phyloP scores from a whole-genome alignment of 1,140 invertebrate species.

The Cepaea nemoralis region DNA sequence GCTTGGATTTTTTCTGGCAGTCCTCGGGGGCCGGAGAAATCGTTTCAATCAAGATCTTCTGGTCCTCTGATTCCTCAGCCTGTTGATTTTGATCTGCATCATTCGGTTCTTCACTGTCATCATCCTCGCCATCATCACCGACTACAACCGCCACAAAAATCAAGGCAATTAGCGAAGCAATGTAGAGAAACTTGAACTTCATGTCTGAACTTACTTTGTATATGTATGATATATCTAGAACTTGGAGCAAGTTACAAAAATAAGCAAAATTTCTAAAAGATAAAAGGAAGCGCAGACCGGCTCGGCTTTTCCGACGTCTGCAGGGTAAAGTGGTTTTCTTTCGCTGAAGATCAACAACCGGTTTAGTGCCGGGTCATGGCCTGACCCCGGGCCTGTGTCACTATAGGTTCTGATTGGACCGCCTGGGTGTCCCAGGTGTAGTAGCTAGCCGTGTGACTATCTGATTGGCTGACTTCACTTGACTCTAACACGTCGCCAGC shows the following conservation, averaged over 20 bases:
- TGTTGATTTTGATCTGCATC: not conserved
- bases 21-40: slow-evolving; percentile 81
- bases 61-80: not conserved
- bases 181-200: not conserved
- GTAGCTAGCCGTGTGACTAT: not conserved
- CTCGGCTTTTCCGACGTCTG: not conserved
- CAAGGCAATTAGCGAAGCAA: not conserved
- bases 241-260: too few species aligned
- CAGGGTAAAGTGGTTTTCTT: not conserved
- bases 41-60: slow-evolving; percentile 84
- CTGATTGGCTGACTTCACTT: too few species aligned
- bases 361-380: not conserved
- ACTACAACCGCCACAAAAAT: not conserved
- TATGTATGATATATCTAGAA: too few species aligned
- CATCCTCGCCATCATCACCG: not conserved
- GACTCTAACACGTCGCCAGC: too few species aligned
- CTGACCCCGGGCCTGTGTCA: not conserved
- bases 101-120: not conserved
- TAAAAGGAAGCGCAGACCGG: not conserved
- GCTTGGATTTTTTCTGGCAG: slow-evolving; percentile 86
- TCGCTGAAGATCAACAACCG: not conserved
- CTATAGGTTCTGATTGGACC: not conserved
- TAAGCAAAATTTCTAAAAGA: not conserved
- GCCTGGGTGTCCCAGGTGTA: not conserved
- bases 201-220: not conserved